Evolutionary conservation across 2,797 vertebrate genomes (phyloP).

Genomic region (Hydrolagus colliei): DNA sequence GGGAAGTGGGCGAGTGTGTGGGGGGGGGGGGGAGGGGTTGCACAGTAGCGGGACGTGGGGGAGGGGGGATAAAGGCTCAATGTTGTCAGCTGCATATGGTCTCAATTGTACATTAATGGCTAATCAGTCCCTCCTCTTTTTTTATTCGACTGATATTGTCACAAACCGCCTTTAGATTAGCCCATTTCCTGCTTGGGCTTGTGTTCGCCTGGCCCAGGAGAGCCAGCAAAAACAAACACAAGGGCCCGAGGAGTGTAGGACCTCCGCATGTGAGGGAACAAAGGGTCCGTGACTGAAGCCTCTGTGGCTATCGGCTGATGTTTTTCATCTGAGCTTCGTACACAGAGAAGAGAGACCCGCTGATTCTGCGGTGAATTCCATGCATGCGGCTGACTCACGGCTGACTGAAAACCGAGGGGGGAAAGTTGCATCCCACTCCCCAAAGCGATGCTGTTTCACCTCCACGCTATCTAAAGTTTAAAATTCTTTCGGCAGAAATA

Average conservation of each 20-base stretch:
- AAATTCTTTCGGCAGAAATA: conserved; percentile 58
- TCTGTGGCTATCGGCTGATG: conserved; percentile 82
- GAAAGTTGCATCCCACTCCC: conserved; percentile 55
- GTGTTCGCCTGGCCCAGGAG: conserved; percentile 71
- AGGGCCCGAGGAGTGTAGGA: conserved; percentile 57
- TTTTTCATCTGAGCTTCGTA: conserved; percentile 79
- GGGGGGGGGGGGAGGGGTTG: too few species aligned
- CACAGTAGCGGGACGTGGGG: too few species aligned
- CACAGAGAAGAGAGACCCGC: conserved; percentile 67
- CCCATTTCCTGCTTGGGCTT: conserved; percentile 75
- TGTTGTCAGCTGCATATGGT: conserved; percentile 68
- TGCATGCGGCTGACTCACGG: conserved; percentile 79
- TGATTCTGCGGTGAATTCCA: conserved; percentile 76
- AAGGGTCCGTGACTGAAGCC: conserved; percentile 67
- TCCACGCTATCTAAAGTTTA: conserved; percentile 37
- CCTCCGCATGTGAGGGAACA: conserved; percentile 81
- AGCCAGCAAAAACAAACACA: conserved; percentile 76
- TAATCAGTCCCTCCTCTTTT: conserved; percentile 67
- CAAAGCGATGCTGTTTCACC: conserved; percentile 38
- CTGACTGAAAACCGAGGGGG: conserved; percentile 73
- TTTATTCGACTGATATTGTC: conserved; percentile 70
- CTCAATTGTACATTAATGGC: conserved; percentile 68
- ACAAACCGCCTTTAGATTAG: conserved; percentile 74
- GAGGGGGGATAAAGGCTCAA: conserved; percentile 55
- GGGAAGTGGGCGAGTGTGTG: too few species aligned